Evolutionary conservation across 2,888 invertebrate species (phyloP), one percentile per base, ranked within the genome.

Genomic region (Kuschelorhynchus macadamiae): DNA sequence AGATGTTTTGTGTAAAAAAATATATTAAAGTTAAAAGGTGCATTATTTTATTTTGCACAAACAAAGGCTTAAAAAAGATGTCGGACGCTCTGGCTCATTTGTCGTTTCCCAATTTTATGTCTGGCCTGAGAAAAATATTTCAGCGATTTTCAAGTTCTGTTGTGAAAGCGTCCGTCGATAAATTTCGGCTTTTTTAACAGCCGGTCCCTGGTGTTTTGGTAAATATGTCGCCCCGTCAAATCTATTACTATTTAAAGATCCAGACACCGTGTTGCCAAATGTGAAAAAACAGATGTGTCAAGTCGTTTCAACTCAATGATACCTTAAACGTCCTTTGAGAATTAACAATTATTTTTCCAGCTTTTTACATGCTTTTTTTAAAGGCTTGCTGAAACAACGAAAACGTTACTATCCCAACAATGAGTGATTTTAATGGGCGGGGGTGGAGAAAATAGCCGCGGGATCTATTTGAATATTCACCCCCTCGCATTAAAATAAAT

Each of bases 231-330:
- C 63, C 62, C 56, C 39, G 44, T 69, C 53, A 64, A 73, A 72
- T 75, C 75, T 76, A 77, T 76, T 72, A 77, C 77, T 79, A 79
- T 78, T 79, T 78, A 76, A 76, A 77, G 76, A 75, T 76, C 73
- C 77, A 79, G 78, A 78, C 77, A 76, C 77, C 74, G 67, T 73
- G 76, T 76, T 78, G 77, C 77, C 78, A 77, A 76, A 78, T 73
- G 73, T 69, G 71, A 73, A 75, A 73, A 74, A 77, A 75, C 72
- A 74, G 62, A 74, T 76, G 73, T 71, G 71, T 16, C 50, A 53
- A 66, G 17, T 42, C 21, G 42, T 52, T 36, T 49, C 41, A 46
- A 49, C 41, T 42, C 50, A 41, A 21, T 49, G 57, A 57, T 64
- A 63, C 46, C 41, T 47, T 41, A 64, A 56, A 41, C 7, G 47